Percentiles rank a stretch among this genome's conserved stretches.
Evolutionary conservation across 2,888 invertebrate species (phyloP).

Genomic region (Eupeodes latifasciatus): DNA sequence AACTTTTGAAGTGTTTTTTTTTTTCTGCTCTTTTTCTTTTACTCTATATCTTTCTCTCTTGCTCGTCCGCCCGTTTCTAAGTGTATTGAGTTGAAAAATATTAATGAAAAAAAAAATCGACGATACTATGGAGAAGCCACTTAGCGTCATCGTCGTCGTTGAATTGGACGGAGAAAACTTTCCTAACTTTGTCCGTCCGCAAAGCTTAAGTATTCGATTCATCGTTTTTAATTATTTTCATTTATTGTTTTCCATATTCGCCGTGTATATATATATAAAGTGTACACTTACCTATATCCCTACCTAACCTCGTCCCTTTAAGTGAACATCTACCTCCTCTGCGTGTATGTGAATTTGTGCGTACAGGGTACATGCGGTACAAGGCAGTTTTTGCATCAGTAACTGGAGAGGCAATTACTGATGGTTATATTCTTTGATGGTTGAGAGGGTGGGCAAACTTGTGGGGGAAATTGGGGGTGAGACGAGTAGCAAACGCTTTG

Average conservation of each 20-base stretch:
- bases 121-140: constrained; percentile 25
- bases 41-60: no score
- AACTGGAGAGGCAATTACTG: constrained; percentile 45
- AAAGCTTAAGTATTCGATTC: constrained; percentile 66
- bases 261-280: neutral
- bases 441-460: neutral
- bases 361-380: neutral
- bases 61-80: neutral
- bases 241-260: constrained; percentile 55
- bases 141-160: constrained; percentile 21
- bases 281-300: neutral
- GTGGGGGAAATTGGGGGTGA: no score
- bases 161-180: constrained; percentile 42
- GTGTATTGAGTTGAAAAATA: constrained; percentile 16
- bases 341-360: constrained; percentile 57
- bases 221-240: constrained; percentile 71
- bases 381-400: constrained; percentile 11
- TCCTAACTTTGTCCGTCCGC: constrained; percentile 64
- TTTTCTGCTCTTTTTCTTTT: constrained; percentile 7
- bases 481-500: neutral
- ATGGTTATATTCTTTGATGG: constrained; percentile 19
- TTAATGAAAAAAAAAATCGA: constrained; percentile 29
- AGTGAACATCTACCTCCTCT: neutral
- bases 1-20: constrained; percentile 66
- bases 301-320: neutral